These are phyloP conservation scores for Tinea trinotella DNA, from an alignment of 2,888 invertebrate species.

Conservation along the genomic window DNA sequence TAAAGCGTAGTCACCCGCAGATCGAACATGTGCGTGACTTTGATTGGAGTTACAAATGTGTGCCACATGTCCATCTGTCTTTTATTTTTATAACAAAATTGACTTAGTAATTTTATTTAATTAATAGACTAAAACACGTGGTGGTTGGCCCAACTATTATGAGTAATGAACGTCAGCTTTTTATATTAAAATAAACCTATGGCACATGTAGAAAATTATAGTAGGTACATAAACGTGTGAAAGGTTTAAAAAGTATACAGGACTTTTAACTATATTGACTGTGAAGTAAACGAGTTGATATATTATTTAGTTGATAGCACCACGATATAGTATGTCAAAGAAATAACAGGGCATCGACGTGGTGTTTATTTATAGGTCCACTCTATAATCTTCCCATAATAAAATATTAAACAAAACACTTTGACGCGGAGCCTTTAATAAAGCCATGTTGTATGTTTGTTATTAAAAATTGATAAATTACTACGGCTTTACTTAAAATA, in stretches of 20 bases:
- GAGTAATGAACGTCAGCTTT: not conserved
- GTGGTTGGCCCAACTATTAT: slow-evolving; percentile 2
- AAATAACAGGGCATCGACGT: slow-evolving; percentile 3
- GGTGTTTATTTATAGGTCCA: not conserved
- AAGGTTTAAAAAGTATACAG: too few species aligned
- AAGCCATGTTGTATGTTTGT: not conserved
- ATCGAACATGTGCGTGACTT: slow-evolving; percentile 4
- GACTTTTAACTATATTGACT: too few species aligned
- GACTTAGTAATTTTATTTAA: not conserved
- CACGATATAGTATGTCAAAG: not conserved
- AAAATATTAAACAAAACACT: slow-evolving; percentile 11
- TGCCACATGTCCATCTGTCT: slow-evolving; percentile 3
- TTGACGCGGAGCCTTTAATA: slow-evolving; percentile 2
- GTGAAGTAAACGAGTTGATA: not conserved
- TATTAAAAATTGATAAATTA: not conserved
- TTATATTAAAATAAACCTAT: not conserved
- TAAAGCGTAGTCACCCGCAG: not conserved
- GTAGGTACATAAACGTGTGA: not conserved
- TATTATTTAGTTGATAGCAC: not conserved
- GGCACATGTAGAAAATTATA: not conserved
- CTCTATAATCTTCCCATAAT: slow-evolving; percentile 10
- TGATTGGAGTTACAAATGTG: slow-evolving; percentile 5
- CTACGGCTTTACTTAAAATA: not conserved
- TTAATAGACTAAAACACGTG: slow-evolving; percentile 3
- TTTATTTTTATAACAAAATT: not conserved